Base-by-base conservation (phyloP, 2,888 invertebrate genomes). In the Temnothorax ravouxi region DNA sequence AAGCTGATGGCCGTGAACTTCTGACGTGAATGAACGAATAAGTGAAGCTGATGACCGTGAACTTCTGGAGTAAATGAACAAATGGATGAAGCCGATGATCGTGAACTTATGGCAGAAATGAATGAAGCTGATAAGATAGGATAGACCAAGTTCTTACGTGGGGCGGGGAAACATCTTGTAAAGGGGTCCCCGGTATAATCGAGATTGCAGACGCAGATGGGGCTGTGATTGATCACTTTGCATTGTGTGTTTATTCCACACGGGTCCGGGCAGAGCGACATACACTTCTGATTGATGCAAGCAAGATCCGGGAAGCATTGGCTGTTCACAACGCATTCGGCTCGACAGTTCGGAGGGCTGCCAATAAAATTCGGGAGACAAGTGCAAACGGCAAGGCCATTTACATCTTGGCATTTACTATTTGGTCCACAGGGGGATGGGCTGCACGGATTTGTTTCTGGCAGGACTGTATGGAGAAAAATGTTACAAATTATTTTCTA, bases 191-290 rank as follows among this genome's bases (percentile, higher is more conserved):
- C 98, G 89, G 96, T 96, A 93, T 96, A 98, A 86, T 97, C 98
- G 94, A 97, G 96, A 91, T 97, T 96, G 94, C 98, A 98, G 88
- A 97, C 96, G 93, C 98, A 98, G 86, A 97, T 96, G 18, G 98
- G 96, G 92, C 96, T 97, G 94, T 98, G 98, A 95, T 97, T 97
- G 44, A 97, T 96, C 59, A 98, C 97, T 90, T 97, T 96, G 94
- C 98, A 98, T 84, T 97, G 95, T 52, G 98, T 97, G 94, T 97
- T 97, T 84, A 96, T 95, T 80, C 98, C 98, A 93, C 98, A 98
- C 0, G 96, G 95, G 83, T 97, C 97, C 83, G 96, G 96, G 93
- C 98, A 98, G 29, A 98, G 98, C 94, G 98, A 97, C 92, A 96
- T 95, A 93, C 98, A 98, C 88, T 96, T 97, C 93, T 97, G 97